phyloP scores from a whole-genome alignment of 2,113 vertebrate genomes.

The Terrapene triunguis region DNA sequence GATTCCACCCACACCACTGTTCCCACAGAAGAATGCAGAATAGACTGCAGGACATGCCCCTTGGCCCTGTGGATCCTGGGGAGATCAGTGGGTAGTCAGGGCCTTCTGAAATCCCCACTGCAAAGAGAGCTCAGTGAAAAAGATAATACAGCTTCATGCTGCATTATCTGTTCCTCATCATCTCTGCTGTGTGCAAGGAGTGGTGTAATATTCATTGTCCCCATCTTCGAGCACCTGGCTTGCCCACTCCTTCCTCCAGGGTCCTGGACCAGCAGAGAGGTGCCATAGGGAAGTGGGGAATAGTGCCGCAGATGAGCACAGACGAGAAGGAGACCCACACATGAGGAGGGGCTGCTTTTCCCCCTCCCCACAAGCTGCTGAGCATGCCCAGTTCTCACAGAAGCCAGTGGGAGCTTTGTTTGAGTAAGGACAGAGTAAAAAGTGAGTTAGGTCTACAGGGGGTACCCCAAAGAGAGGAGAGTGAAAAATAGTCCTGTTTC shows the following conservation, averaged over 20 bases:
- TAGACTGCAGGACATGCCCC: background rate
- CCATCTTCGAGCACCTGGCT: background rate
- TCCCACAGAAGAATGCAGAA: background rate
- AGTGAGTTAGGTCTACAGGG: background rate
- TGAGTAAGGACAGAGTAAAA: background rate
- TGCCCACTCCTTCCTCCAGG: background rate
- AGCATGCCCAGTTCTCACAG: accelerated
- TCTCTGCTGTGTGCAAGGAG: background rate
- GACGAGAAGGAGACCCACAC: background rate
- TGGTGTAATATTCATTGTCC: background rate
- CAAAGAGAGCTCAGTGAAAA: background rate
- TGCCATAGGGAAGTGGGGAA: background rate
- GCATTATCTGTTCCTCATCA: background rate
- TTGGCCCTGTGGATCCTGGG: background rate
- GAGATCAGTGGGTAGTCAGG: background rate
- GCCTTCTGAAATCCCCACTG: background rate
- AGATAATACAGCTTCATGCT: background rate
- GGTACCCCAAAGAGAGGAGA: background rate
- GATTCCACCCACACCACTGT: background rate
- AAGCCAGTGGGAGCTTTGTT: accelerated
- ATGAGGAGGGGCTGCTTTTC: background rate
- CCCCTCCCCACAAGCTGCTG: background rate
- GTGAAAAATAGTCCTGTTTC: background rate
- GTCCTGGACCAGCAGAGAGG: background rate
- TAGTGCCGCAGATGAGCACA: background rate